Percentiles rank a stretch among this genome's conserved stretches.
Evolutionary conservation across 2,113 vertebrate species (phyloP).

Genomic region (Alosa alosa): DNA sequence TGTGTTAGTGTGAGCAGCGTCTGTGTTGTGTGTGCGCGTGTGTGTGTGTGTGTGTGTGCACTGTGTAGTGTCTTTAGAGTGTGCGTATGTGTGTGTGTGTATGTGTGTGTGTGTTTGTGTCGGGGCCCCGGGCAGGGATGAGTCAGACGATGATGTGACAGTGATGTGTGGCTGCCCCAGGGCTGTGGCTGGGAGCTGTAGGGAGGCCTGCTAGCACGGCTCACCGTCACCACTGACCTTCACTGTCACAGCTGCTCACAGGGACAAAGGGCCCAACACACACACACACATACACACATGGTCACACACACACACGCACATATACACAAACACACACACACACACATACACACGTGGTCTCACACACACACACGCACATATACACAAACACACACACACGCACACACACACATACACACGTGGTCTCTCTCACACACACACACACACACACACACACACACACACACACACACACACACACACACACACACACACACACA

Average conservation of each 20-base stretch:
- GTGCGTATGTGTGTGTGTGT: constrained; percentile 1
- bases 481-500: too few species aligned
- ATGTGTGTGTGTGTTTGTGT: constrained; percentile 22
- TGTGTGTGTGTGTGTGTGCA: constrained; percentile 30
- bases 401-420: too few species aligned
- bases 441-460: too few species aligned
- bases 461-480: too few species aligned
- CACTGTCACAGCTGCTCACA: constrained; percentile 63
- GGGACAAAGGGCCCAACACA: constrained; percentile 26
- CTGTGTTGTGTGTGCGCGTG: neutral
- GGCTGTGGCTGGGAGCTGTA: constrained; percentile 66
- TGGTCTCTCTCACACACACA: too few species aligned
- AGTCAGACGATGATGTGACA: constrained; percentile 67
- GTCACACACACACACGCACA: too few species aligned
- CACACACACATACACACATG: constrained; percentile 38
- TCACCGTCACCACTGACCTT: constrained; percentile 71
- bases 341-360: too few species aligned
- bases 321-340: too few species aligned
- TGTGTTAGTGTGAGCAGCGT: neutral
- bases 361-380: too few species aligned
- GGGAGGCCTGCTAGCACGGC: constrained; percentile 51
- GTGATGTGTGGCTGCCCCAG: constrained; percentile 67
- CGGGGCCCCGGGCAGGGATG: constrained; percentile 48
- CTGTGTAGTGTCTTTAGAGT: constrained; percentile 25
- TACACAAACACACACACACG: too few species aligned